Evolutionary conservation across 2,113 vertebrate genomes (phyloP), one percentile per base, ranked within the genome.

Genomic region (Alces alces): DNA sequence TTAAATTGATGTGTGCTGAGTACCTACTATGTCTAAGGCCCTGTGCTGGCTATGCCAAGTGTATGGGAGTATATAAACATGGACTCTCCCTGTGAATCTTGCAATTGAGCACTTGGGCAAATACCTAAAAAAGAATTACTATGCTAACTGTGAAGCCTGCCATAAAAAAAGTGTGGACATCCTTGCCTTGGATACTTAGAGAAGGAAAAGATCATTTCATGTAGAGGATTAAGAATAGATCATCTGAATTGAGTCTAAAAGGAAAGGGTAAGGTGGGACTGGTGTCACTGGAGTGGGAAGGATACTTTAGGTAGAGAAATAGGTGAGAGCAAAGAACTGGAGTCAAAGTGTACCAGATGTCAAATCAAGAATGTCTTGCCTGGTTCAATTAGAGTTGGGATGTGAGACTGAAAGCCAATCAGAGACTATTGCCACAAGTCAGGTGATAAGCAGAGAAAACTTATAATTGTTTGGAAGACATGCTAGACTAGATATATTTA

Each of bases 11-110:
- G n/a, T 73, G 96, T 94, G 57, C 54, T 97, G 83, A 86, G 76
- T 86, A 89, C 97, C 95, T 98, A 98, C 97, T 98, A 97, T 96
- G 97, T 96, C 82, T 89, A 93, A 97, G 21, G 3, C 47, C 58
- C 25, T 60, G 4, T 89, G 85, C 25, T 73, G 45, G 33, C 30
- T 93, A 5, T 84, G 2, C 3, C 6, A 27, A 95, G 13, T 9
- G 2, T 47, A 12, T 30, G 25, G 4, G 70, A 61, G 11, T 43
- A 79, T 58, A 16, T 43, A 66, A 93, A 86, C 16, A 30, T 84
- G 39, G 17, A 86, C 4, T 88, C 58, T 92, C 11, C 3, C 6
- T 78, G 23, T 70, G 39, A 23, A 89, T 3, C n/a, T 96, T 93
- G 19, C 25, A n/a, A 50, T 58, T 93, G 70, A 93, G 60, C 92